Evolutionary conservation across 2,888 invertebrate species (phyloP).

Genomic region (Dione juno): DNA sequence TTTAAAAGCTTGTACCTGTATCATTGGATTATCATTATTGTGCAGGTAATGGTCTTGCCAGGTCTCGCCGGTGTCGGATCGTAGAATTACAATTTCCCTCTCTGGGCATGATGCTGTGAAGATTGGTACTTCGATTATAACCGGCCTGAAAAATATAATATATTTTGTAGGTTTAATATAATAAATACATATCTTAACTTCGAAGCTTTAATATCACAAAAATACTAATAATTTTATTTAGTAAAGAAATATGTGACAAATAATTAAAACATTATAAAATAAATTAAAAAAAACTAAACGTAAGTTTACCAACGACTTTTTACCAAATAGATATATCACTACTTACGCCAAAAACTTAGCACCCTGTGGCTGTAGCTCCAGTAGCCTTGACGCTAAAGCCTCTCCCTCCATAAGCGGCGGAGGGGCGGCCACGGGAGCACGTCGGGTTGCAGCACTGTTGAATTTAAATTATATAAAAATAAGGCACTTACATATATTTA

Average conservation of each 20-base stretch:
- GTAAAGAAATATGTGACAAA: too few relatives aligned
- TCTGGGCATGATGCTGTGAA: conserved; percentile 98
- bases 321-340: not conserved
- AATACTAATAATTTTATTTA: too few relatives aligned
- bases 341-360: conserved; percentile 97
- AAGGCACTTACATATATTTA: not conserved
- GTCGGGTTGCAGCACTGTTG: conserved; percentile 69
- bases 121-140: conserved; percentile 98
- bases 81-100: conserved; percentile 96
- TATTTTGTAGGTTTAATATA: too few relatives aligned
- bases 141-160: conserved; percentile 86
- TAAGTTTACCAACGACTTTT: too few relatives aligned
- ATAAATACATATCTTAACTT: too few relatives aligned
- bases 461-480: not conserved
- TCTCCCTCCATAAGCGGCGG: conserved; percentile 99
- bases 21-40: conserved; percentile 82
- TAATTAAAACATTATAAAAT: too few relatives aligned
- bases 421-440: conserved; percentile 87
- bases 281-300: too few relatives aligned
- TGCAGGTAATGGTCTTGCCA: conserved; percentile 96
- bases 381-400: conserved; percentile 95
- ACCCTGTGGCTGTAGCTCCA: conserved; percentile 97
- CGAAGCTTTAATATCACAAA: too few relatives aligned
- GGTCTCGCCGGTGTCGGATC: conserved; percentile 98
- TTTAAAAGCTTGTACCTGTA: conserved; percentile 75